Evolutionary conservation across 2,113 vertebrate genomes (phyloP).

Genomic region (Brevimyrus niger): DNA sequence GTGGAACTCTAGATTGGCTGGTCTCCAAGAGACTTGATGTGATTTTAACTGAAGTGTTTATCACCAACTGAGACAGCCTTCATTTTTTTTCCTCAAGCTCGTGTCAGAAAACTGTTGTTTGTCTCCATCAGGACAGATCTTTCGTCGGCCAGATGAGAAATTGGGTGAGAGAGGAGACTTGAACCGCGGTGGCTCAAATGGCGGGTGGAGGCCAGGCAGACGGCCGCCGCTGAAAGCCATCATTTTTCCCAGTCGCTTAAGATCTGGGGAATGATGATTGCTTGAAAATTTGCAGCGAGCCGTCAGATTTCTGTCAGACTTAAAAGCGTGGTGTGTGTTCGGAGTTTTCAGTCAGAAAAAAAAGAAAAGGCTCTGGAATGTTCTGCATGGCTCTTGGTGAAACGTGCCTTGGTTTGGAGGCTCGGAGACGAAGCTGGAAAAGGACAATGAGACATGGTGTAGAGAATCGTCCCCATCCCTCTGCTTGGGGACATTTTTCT

Average conservation of each 20-base stretch:
- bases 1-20: conserved; percentile 24
- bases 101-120: not conserved
- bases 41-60: conserved; percentile 17
- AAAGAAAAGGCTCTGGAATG: not conserved
- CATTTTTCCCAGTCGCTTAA: not conserved
- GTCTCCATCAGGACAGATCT: not conserved
- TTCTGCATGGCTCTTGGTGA: not conserved
- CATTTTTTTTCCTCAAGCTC: not conserved
- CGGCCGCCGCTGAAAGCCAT: not conserved
- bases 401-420: not conserved
- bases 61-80: not conserved
- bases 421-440: not conserved
- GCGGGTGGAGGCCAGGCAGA: not conserved
- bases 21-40: conserved; percentile 24
- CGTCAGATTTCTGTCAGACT: not conserved
- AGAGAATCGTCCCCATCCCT: not conserved
- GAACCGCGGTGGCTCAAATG: not conserved
- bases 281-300: not conserved
- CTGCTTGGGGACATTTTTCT: not conserved
- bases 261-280: not conserved
- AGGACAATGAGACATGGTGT: not conserved
- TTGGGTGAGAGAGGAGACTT: not conserved
- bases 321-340: not conserved
- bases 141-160: not conserved
- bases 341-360: not conserved